These are phyloP conservation scores for Drosophila neonasuta DNA, from an alignment of 2,888 invertebrate species.

Conservation along the genomic window DNA sequence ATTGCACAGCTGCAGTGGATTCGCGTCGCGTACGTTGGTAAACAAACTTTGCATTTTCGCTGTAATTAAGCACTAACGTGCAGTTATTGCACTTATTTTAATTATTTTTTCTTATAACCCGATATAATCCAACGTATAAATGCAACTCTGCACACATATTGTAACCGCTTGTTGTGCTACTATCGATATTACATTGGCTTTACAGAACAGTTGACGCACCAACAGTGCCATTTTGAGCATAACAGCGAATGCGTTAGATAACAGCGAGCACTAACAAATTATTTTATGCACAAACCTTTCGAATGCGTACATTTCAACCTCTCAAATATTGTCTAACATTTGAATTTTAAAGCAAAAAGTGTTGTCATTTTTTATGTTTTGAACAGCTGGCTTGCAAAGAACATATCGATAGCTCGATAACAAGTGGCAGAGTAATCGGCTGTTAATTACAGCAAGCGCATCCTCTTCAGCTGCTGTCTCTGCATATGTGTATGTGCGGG, in stretches of 20 bases:
- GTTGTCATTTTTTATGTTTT: too few species aligned
- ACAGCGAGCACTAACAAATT: neutral
- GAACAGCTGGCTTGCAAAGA: conserved; percentile 11
- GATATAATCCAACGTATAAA: neutral
- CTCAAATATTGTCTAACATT: too few species aligned
- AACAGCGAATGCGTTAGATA: conserved; percentile 15
- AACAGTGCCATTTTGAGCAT: conserved; percentile 19
- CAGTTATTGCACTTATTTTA: neutral
- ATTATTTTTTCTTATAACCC: neutral
- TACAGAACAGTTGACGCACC: conserved; percentile 11
- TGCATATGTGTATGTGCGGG: conserved; percentile 20
- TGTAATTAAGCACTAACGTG: too few species aligned
- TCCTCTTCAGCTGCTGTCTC: conserved; percentile 54
- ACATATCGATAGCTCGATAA: conserved; percentile 32
- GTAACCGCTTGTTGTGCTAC: neutral
- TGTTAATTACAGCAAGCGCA: conserved; percentile 40
- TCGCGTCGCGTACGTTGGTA: too few species aligned
- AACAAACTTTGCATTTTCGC: too few species aligned
- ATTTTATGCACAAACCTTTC: too few species aligned
- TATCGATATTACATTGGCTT: conserved; percentile 12
- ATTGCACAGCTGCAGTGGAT: too few species aligned
- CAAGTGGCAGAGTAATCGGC: conserved; percentile 25
- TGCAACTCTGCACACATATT: conserved; percentile 4
- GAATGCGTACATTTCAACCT: neutral
- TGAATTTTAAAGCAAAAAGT: too few species aligned